Percentiles rank a stretch among this genome's conserved stretches.
These are phyloP conservation scores for Sebastes ruberrimus DNA, from an alignment of 2,797 vertebrate genomes.

Conservation along the genomic window DNA sequence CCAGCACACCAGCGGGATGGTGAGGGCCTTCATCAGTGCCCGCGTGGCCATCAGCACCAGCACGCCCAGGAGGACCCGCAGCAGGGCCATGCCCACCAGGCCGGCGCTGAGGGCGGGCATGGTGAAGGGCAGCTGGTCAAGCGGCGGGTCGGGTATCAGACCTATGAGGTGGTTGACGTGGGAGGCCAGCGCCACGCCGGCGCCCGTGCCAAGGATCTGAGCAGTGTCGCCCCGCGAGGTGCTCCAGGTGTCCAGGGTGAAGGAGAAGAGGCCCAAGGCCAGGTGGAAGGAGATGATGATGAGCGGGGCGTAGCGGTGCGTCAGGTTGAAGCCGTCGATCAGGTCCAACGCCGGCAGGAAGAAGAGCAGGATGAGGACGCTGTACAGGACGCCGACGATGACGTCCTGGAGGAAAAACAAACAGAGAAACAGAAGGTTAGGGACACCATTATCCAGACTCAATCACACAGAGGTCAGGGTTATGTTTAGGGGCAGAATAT, in stretches of 20 bases:
- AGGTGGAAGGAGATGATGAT: conserved; percentile 89
- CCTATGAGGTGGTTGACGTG: conserved; percentile 85
- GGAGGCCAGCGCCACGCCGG: conserved; percentile 91
- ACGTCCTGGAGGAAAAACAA: conserved; percentile 85
- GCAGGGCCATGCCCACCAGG: conserved; percentile 76
- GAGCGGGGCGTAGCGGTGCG: conserved; percentile 86
- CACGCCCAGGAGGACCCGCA: conserved; percentile 87
- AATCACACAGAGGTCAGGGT: not conserved
- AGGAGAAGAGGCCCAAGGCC: conserved; percentile 92
- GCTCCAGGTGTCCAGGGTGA: conserved; percentile 97
- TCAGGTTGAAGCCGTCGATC: conserved; percentile 92
- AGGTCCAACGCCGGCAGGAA: conserved; percentile 89
- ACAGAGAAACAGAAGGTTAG: conserved; percentile 13
- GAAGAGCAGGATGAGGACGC: conserved; percentile 88
- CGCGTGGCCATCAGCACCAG: conserved; percentile 84
- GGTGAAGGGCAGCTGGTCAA: conserved; percentile 80
- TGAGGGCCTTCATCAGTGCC: conserved; percentile 88
- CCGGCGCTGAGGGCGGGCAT: conserved; percentile 75
- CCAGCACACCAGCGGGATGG: conserved; percentile 89
- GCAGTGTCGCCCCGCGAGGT: conserved; percentile 96
- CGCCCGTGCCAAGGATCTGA: conserved; percentile 93
- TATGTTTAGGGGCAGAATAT: not conserved
- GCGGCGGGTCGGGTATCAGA: conserved; percentile 82
- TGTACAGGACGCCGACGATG: conserved; percentile 91
- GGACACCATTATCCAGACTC: not conserved